Conservation (phyloP, 1,140 invertebrate species). For the Rhagoletis pomonella region DNA sequence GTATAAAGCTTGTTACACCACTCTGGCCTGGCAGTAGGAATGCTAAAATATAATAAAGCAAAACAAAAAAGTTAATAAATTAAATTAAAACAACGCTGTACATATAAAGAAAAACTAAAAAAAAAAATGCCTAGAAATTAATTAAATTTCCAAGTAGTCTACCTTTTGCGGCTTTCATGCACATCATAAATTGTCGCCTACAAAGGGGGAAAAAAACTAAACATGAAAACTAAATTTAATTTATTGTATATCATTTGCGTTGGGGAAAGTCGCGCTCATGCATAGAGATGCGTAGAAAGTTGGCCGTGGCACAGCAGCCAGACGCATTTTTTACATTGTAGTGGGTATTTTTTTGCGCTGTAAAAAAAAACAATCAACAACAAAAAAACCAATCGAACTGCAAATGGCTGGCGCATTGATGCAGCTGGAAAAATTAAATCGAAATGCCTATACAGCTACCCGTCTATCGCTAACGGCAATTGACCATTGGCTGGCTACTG, state of each 20-base stretch:
- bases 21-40: too few relatives aligned
- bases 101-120: neutral
- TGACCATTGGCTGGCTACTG: constrained; percentile 10
- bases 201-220: neutral
- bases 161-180: neutral
- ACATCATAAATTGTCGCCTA: neutral
- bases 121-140: too few relatives aligned
- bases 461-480: constrained; percentile 44
- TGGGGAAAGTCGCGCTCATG: constrained; percentile 36
- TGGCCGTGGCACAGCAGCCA: neutral
- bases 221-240: constrained; percentile 27
- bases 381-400: neutral
- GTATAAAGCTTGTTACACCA: too few relatives aligned
- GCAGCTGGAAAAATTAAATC: constrained; percentile 33
- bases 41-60: too few relatives aligned
- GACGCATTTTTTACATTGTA: neutral
- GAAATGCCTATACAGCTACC: neutral
- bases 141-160: too few relatives aligned
- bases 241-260: constrained; percentile 51
- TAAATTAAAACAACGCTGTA: neutral
- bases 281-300: constrained; percentile 35
- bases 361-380: neutral
- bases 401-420: neutral
- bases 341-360: neutral
- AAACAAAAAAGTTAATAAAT: neutral